Percentiles rank a stretch among this genome's conserved stretches.
Evolutionary conservation across 2,888 invertebrate genomes (phyloP).

Genomic region (Periphyllus acericola): DNA sequence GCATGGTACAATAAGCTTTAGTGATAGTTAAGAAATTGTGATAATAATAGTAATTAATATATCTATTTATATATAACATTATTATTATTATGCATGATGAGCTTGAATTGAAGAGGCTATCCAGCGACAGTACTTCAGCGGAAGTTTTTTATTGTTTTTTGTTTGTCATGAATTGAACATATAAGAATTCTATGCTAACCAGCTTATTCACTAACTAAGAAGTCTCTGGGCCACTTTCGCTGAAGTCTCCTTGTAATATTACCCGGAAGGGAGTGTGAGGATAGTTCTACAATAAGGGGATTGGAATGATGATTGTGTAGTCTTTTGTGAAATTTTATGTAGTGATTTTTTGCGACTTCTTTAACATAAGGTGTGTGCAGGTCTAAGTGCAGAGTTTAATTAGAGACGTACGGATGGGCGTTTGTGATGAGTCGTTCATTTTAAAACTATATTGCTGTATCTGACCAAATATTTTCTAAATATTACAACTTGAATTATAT

Average conservation of each 20-base stretch:
- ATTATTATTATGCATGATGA: too few species aligned
- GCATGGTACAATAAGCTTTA: too few species aligned
- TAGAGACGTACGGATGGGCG: slow-evolving; percentile 25
- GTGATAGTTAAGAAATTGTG: too few species aligned
- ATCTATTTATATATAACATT: too few species aligned
- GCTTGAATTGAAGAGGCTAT: too few species aligned
- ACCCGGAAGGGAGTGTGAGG: too few species aligned
- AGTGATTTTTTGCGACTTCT: slow-evolving; percentile 18
- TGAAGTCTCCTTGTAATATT: slow-evolving; percentile 5
- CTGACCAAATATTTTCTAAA: too few species aligned
- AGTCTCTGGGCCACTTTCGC: slow-evolving; percentile 11
- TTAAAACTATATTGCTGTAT: too few species aligned
- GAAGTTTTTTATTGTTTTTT: background rate
- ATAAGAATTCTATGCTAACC: background rate
- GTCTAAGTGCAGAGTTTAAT: slow-evolving; percentile 22
- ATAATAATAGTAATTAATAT: too few species aligned
- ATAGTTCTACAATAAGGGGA: too few species aligned
- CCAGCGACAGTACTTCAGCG: slow-evolving; percentile 1
- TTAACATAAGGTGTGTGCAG: slow-evolving; percentile 14
- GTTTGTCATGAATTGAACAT: background rate
- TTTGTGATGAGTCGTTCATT: background rate
- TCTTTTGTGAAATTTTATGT: slow-evolving; percentile 1
- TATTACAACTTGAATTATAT: too few species aligned
- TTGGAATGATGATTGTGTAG: slow-evolving; percentile 18
- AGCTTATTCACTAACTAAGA: background rate